Evolutionary conservation across 2,113 vertebrate species (phyloP), one percentile per base, ranked within the genome.

Genomic region (Pseudopipra pipra): DNA sequence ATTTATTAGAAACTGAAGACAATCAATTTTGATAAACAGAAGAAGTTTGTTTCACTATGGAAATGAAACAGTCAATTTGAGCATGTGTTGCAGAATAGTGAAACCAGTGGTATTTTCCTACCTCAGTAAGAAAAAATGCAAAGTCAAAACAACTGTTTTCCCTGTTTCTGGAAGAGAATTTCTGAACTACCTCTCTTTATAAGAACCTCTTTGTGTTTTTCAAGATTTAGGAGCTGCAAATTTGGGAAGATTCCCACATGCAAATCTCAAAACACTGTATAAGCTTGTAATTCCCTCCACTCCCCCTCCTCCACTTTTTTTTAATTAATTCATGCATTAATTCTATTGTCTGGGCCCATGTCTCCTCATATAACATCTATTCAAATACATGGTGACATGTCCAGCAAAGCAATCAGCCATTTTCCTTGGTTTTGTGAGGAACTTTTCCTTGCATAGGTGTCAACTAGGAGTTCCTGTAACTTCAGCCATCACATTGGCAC

Each of bases 251-350:
- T 41, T 85, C 65, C 37, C 9, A 46, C 8, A 49, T 9, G 6
- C 8, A 68, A 49, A 62, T 30, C 14, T 81, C 71, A 79, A 78
- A 90, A 66, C 5, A 54, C 6, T 5, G 1, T 46, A 5, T 23
- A 56, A 72, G 1, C 14, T n/a, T 75, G 14, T 16, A 37, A n/a
- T 35, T 63, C 22, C 19, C 37, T 61, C 19, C 3, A 44, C 11
- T 59, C 6, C n/a, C 14, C 4, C 2, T 18, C 1, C 3, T 5
- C 9, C 1, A 4, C 2, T 41, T 52, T 56, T 3, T n/a, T 54
- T 37, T 6, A 30, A 30, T 12, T 30, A 41, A 47, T 16, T 76
- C 6, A 12, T 23, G 3, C 15, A 41, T 56, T 63, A 67, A 7
- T 28, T 85, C 46, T 72, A 6, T 35, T 52, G 24, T 39, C 25